Base-by-base conservation (phyloP, 2,113 vertebrate genomes). In the Chunga burmeisteri region DNA sequence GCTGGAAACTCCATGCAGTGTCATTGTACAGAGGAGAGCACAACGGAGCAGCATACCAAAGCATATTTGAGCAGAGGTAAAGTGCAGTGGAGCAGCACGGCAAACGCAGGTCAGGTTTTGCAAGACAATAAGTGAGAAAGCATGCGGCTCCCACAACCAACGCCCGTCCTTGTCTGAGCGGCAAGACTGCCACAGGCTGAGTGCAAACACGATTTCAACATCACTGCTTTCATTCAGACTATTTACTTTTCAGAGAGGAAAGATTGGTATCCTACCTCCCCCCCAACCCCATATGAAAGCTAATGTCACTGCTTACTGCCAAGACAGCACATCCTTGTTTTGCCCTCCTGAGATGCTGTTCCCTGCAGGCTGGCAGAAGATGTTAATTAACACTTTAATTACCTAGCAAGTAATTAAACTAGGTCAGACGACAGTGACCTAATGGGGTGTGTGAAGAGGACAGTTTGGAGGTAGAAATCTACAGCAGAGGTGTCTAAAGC, bases 81-180 rank as follows among this genome's bases (percentile, higher is more conserved):
- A 70, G 22, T 11, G 14, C 40, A 56, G 2, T 4, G 21, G 5
- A 81, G 29, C 50, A 55, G 9, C 1, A 0, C 25, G 44, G 9
- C 26, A 67, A 59, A 32, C 0, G 9, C 74, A 59, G 34, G 17
- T n/a, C 38, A 56, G 5, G 19, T 68, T 81, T 59, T 68, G 23
- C 49, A 72, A 81, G 44, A n/a, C 88, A 38, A 22, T 34, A 22
- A 63, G 6, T 4, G 27, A 58, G 75, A 66, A 88, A 62, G 25
- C 5, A 46, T 1, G 0, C 8, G 17, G 34, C 13, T 93, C 11
- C 36, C 17, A 29, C 12, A 49, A 2, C 3, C 2, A 56, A 40
- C 0, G 1, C 34, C 50, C 25, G 0, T 15, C 5, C 15, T 50
- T 46, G 30, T 67, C 7, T 46, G 27, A 65, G 18, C 2, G 9